Evolutionary conservation across 2,113 vertebrate genomes (phyloP).

Genomic region (Sphyrna mokarran): DNA sequence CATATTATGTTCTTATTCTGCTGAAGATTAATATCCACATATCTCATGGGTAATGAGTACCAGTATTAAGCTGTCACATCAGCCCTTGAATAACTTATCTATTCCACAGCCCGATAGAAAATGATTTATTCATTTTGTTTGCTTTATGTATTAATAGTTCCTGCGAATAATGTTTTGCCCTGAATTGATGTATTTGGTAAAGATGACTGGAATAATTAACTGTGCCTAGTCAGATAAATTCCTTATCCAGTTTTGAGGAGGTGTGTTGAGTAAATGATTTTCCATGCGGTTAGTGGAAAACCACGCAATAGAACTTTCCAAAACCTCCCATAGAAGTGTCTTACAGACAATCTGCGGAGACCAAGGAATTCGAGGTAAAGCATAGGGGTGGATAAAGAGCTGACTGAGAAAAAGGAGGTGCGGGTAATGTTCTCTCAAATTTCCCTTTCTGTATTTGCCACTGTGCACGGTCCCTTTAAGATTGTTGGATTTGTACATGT

Average conservation of each 20-base stretch:
- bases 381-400: background rate
- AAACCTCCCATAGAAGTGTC: background rate
- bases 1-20: background rate
- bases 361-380: background rate
- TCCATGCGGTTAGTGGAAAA: background rate
- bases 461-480: background rate
- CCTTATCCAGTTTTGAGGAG: background rate
- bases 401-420: background rate
- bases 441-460: no score
- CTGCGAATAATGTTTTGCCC: background rate
- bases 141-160: background rate
- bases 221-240: background rate
- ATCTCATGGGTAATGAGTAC: background rate
- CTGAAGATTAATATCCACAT: constrained; percentile 23
- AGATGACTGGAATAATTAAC: background rate
- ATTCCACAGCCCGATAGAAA: background rate
- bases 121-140: constrained; percentile 25
- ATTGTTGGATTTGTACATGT: background rate
- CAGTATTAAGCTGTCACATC: constrained; percentile 25
- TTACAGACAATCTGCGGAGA: background rate
- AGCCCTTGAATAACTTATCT: background rate
- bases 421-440: background rate
- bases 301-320: background rate
- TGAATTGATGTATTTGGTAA: background rate
- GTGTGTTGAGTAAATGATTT: background rate